Evolutionary conservation across 2,113 vertebrate genomes (phyloP).

Genomic region (Trichomycterus rosablanca): DNA sequence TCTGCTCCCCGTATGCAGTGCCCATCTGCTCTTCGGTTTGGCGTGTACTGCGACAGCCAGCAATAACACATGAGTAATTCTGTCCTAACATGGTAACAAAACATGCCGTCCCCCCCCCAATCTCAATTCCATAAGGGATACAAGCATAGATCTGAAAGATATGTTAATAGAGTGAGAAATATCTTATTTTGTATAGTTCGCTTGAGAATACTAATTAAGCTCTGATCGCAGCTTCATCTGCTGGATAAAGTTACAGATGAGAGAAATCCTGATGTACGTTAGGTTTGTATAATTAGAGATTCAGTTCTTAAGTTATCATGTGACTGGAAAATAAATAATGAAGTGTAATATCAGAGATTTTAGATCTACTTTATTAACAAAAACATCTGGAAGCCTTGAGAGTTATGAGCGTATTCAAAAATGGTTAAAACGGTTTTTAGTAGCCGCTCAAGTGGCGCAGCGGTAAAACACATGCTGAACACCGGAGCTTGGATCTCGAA

Average conservation of each 20-base stretch:
- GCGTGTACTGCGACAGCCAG: conserved; percentile 29
- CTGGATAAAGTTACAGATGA: conserved; percentile 28
- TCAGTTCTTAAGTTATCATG: too few relatives aligned
- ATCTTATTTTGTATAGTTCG: conserved; percentile 29
- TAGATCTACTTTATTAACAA: too few relatives aligned
- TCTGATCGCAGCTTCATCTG: neutral
- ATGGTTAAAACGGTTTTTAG: too few relatives aligned
- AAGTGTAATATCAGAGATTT: too few relatives aligned
- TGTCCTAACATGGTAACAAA: conserved; percentile 46
- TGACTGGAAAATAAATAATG: too few relatives aligned
- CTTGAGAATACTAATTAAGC: conserved; percentile 38
- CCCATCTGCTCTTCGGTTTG: conserved; percentile 42
- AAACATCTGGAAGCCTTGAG: too few relatives aligned
- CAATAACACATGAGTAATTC: conserved; percentile 49
- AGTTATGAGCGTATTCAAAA: too few relatives aligned
- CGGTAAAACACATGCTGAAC: too few relatives aligned
- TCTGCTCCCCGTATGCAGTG: conserved; percentile 40
- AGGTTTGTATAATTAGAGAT: too few relatives aligned
- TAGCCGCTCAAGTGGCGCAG: too few relatives aligned
- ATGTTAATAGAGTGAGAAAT: conserved; percentile 24
- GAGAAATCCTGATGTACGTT: neutral
- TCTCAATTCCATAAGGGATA: conserved; percentile 28
- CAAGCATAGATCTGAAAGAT: conserved; percentile 20
- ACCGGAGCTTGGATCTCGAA: too few relatives aligned
- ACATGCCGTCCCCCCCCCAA: conserved; percentile 23